Conservation (phyloP, 2,113 vertebrate species). For the Pygoscelis adeliae region DNA sequence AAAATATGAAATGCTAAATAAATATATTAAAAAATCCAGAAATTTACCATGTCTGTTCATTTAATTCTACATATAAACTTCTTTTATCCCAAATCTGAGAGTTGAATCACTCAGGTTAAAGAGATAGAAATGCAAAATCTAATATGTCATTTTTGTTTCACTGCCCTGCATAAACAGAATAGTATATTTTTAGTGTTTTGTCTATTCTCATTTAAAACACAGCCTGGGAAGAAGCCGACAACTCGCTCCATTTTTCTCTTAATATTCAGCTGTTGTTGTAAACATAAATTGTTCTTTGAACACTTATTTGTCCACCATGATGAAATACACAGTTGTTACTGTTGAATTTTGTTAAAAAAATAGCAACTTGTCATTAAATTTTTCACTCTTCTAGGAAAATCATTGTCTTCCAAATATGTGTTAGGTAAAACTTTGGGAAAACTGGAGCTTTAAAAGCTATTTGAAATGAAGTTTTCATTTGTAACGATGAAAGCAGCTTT, state of each 20-base stretch:
- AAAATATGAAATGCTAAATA: neutral
- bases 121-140: neutral
- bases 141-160: neutral
- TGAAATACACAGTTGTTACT: neutral
- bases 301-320: neutral
- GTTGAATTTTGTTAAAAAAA: neutral
- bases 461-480: neutral
- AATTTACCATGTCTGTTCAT: neutral
- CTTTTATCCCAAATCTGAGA: neutral
- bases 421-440: neutral
- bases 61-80: neutral
- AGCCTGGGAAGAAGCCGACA: neutral
- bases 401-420: neutral
- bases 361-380: neutral
- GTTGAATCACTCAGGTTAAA: neutral
- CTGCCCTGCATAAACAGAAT: neutral
- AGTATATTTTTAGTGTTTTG: neutral
- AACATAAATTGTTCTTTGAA: neutral
- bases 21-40: neutral
- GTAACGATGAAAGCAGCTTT: neutral
- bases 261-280: neutral
- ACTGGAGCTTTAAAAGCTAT: neutral
- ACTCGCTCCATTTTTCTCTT: neutral
- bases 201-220: neutral
- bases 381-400: neutral